Evolutionary conservation across 1,140 invertebrate genomes (phyloP).

Genomic region (Idris sp.): DNA sequence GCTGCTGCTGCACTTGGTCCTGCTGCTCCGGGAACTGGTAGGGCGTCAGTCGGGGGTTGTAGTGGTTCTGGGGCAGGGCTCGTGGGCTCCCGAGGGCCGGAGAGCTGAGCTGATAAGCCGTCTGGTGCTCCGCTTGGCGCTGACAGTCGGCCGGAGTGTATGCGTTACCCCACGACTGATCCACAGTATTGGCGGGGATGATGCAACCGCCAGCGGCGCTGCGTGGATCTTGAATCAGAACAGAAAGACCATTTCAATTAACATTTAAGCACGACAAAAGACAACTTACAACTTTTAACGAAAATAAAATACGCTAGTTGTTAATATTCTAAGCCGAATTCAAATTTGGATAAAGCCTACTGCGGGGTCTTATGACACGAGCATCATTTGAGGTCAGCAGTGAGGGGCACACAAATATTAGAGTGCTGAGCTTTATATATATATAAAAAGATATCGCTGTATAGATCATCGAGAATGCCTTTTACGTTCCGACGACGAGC

Average conservation of each 20-base stretch:
- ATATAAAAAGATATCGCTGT: conserved; percentile 16
- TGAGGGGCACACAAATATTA: conserved; percentile 21
- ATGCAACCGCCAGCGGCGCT: conserved; percentile 77
- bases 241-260: conserved; percentile 8
- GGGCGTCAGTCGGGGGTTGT: conserved; percentile 45
- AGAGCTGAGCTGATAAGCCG: too few species aligned
- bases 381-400: conserved; percentile 14
- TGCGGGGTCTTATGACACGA: neutral
- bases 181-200: conserved; percentile 75
- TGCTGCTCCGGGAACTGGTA: conserved; percentile 37
- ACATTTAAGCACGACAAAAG: too few species aligned
- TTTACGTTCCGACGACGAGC: too few species aligned
- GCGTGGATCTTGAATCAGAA: conserved; percentile 73
- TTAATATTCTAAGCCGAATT: too few species aligned
- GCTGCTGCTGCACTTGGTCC: conserved; percentile 26
- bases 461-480: conserved; percentile 25
- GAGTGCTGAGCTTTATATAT: neutral
- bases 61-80: conserved; percentile 35
- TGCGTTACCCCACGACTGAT: conserved; percentile 75
- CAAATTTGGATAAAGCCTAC: too few species aligned
- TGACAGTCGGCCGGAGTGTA: conserved; percentile 69
- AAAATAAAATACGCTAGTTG: too few species aligned
- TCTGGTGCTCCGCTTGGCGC: too few species aligned
- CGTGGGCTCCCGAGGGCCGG: too few species aligned
- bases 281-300: too few species aligned